Percentiles rank a stretch among this genome's conserved stretches.
phyloP scores from a whole-genome alignment of 2,113 vertebrate species.

The Muntiacus muntjak region DNA sequence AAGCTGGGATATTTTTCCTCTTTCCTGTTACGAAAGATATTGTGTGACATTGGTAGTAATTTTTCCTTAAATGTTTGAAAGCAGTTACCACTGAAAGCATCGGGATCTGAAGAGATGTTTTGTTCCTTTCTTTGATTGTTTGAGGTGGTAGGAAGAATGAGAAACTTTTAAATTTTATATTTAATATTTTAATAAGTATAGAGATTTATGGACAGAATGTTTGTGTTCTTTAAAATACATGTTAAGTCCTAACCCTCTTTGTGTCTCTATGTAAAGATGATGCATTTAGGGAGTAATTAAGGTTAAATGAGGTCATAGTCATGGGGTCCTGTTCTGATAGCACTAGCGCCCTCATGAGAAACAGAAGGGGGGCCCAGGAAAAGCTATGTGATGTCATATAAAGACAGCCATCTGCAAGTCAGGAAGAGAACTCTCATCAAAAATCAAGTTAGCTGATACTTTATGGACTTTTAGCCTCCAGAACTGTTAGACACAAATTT shows the following conservation, averaged over 20 bases:
- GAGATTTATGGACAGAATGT: background rate
- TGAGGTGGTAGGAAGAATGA: background rate
- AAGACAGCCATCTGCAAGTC: background rate
- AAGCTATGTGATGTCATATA: background rate
- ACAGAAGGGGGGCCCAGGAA: background rate
- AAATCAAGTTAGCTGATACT: background rate
- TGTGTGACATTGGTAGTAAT: background rate
- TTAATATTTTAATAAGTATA: background rate
- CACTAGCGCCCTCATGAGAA: background rate
- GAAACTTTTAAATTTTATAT: background rate
- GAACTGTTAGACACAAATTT: background rate
- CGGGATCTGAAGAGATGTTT: background rate
- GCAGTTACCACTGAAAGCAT: background rate
- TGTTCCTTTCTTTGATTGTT: background rate
- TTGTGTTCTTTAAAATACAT: background rate
- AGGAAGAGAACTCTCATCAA: background rate
- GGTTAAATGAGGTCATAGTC: background rate
- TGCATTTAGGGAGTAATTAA: background rate
- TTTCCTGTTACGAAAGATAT: background rate
- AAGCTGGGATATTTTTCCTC: background rate
- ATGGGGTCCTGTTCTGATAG: background rate
- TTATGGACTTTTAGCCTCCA: background rate
- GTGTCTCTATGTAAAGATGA: background rate
- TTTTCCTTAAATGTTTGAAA: background rate
- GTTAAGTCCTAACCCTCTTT: background rate